These are phyloP conservation scores for Chloromyia formosa DNA, from an alignment of 2,888 invertebrate genomes.

Conservation along the genomic window DNA sequence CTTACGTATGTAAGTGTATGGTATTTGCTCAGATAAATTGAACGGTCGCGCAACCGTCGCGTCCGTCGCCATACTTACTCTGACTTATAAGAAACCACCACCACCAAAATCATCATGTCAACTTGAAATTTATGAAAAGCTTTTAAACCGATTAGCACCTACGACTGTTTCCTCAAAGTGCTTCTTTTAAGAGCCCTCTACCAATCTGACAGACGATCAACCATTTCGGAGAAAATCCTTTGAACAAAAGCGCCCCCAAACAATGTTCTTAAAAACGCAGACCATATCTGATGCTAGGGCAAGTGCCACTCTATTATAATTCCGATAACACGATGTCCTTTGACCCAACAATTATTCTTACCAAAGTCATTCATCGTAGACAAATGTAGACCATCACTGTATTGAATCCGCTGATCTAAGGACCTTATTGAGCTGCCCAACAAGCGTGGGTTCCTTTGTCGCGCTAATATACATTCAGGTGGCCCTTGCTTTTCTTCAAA, in stretches of 20 bases:
- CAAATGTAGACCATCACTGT: not conserved
- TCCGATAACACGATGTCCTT: constrained; percentile 20
- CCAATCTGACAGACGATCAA: not conserved
- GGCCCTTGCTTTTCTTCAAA: not conserved
- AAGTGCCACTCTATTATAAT: constrained; percentile 14
- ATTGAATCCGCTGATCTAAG: not conserved
- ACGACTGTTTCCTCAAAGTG: no score
- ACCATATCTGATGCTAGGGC: not conserved
- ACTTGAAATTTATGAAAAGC: no score
- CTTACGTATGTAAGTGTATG: no score
- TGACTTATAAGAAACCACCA: no score
- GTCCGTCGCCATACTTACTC: no score
- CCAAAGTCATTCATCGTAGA: constrained; percentile 7
- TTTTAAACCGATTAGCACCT: no score
- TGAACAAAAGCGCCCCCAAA: no score
- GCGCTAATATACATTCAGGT: not conserved
- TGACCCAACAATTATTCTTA: constrained; percentile 31
- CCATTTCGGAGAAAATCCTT: not conserved
- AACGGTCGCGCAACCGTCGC: no score
- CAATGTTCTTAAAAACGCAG: not conserved
- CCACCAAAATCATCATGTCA: no score
- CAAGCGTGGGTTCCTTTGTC: not conserved
- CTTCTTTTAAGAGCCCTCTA: not conserved
- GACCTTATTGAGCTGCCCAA: no score
- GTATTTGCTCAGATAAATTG: no score